Percentiles rank a stretch among this genome's conserved stretches.
Evolutionary conservation across 2,888 invertebrate species (phyloP).

Genomic region (Eretmocerus hayati): DNA sequence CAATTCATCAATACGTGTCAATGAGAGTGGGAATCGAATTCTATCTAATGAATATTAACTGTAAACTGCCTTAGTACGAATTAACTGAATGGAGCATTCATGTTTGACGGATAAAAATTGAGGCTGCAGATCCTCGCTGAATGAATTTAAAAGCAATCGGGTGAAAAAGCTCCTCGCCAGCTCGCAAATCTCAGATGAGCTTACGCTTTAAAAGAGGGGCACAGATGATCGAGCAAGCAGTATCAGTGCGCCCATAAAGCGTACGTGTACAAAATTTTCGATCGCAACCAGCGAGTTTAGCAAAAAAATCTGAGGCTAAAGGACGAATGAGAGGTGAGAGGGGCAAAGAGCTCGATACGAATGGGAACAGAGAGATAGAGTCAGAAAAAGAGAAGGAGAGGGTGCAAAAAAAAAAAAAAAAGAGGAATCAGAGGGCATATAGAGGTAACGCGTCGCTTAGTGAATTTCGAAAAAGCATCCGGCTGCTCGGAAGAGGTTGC

Average conservation of each 20-base stretch:
- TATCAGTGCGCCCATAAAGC: no score
- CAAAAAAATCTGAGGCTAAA: no score
- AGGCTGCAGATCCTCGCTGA: not conserved
- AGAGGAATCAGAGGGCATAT: no score
- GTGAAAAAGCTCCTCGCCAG: slow-evolving; percentile 10
- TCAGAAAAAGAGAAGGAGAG: slow-evolving; percentile 2
- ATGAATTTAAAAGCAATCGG: not conserved
- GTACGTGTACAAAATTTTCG: no score
- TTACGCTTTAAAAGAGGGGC: slow-evolving; percentile 14
- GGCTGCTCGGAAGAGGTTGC: no score
- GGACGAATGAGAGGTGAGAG: slow-evolving; percentile 19
- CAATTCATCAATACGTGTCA: no score
- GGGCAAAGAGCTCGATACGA: slow-evolving; percentile 9
- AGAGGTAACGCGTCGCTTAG: slow-evolving; percentile 15
- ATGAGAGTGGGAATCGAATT: no score
- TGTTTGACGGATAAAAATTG: no score
- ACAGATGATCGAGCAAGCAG: slow-evolving; percentile 18
- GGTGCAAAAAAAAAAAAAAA: slow-evolving; percentile 6
- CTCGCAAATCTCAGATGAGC: slow-evolving; percentile 18
- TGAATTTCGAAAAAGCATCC: slow-evolving; percentile 26
- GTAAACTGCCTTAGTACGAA: no score
- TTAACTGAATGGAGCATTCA: no score
- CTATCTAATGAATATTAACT: no score
- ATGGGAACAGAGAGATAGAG: slow-evolving; percentile 15
- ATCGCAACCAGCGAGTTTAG: not conserved